Percentiles rank a stretch among this genome's conserved stretches.
Evolutionary conservation across 2,113 vertebrate genomes (phyloP).

Genomic region (Mormyrus iriodes): DNA sequence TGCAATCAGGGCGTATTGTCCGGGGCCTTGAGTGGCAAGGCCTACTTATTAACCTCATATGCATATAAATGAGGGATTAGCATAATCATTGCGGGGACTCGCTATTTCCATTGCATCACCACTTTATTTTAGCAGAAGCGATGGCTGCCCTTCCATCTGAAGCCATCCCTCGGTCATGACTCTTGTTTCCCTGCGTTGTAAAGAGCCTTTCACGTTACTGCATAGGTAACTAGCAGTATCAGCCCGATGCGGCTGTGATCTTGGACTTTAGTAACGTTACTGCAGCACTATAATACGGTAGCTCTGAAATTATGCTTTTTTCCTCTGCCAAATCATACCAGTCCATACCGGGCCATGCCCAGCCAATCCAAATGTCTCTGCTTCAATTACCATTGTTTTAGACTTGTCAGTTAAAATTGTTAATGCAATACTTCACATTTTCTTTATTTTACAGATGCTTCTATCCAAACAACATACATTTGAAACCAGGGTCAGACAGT

Average conservation of each 20-base stretch:
- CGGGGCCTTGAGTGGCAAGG: constrained; percentile 17
- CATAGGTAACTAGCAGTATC: background rate
- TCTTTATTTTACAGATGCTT: background rate
- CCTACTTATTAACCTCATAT: constrained; percentile 38
- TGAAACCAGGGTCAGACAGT: background rate
- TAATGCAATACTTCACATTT: background rate
- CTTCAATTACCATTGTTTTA: background rate
- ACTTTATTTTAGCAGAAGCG: constrained; percentile 7
- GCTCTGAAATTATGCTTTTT: background rate
- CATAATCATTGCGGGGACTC: constrained; percentile 31
- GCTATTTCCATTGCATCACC: constrained; percentile 21
- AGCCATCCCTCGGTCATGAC: background rate
- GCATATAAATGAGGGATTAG: constrained; percentile 45
- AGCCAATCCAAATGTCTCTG: background rate
- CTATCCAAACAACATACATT: background rate
- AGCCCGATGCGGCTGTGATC: background rate
- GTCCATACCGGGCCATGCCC: background rate
- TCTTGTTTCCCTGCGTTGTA: background rate
- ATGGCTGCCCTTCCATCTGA: background rate
- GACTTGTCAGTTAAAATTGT: background rate
- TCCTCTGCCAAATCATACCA: background rate
- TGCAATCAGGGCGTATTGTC: constrained; percentile 35
- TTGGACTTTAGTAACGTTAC: background rate
- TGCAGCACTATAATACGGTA: background rate
- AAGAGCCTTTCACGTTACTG: background rate